Evolutionary conservation across 2,888 invertebrate genomes (phyloP).

Genomic region (Leptodirus hochenwartii): DNA sequence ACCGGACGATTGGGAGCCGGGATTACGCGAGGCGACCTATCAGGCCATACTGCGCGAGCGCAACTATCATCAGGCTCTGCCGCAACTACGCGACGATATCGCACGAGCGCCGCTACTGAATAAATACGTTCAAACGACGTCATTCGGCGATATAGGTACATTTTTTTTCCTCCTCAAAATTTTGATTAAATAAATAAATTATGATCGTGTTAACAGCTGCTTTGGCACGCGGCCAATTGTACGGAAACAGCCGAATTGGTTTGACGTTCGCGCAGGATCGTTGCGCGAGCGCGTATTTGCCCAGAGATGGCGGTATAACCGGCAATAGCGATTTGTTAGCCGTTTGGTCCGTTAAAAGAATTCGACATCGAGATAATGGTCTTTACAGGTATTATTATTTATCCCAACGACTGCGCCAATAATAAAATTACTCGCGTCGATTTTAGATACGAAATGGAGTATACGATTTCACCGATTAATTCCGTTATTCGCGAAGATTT

Average conservation of each 20-base stretch:
- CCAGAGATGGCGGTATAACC: no score
- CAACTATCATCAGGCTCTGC: constrained; percentile 25
- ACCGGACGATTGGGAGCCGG: constrained; percentile 39
- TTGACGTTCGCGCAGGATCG: constrained; percentile 33
- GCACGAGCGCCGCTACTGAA: constrained; percentile 20
- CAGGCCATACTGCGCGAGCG: constrained; percentile 41
- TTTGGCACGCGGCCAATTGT: constrained; percentile 42
- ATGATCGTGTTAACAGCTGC: no score
- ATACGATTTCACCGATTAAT: constrained; percentile 40
- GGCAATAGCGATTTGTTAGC: constrained; percentile 33
- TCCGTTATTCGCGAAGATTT: constrained; percentile 20
- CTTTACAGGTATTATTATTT: constrained; percentile 29
- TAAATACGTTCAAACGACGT: constrained; percentile 26
- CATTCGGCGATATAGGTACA: constrained; percentile 45
- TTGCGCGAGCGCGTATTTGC: no score
- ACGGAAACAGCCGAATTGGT: constrained; percentile 30
- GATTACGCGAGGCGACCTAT: constrained; percentile 46
- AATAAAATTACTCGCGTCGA: no score
- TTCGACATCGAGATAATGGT: constrained; percentile 39
- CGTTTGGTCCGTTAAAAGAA: constrained; percentile 49
- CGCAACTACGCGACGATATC: constrained; percentile 25
- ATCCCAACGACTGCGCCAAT: no score
- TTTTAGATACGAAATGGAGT: constrained; percentile 48
- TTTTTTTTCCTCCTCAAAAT: no score
- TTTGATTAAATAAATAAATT: no score